Base-by-base conservation (phyloP, 2,797 vertebrate species). In the Cyclopterus lumpus region DNA sequence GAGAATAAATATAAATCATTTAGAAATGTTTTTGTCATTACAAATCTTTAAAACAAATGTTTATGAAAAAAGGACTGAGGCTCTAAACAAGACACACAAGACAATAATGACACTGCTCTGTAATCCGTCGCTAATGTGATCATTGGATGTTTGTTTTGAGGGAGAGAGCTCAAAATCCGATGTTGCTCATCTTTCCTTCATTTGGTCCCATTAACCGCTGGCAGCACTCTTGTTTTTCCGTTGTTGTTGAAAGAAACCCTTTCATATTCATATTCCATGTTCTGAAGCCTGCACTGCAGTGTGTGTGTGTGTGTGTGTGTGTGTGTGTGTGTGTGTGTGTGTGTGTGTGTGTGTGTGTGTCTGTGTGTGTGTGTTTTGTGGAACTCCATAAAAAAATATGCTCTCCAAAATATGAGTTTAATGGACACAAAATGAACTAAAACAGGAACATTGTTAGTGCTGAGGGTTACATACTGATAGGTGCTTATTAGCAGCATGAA, bases 101-200 rank as follows among this genome's bases (percentile, higher is more conserved):
- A 89, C 86, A 90, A 86, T 92, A 90, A 91, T 88, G 89, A 90
- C 71, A 86, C 77, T 83, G 77, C 71, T 79, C 79, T 81, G 82
- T 85, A 82, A 90, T 89, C 86, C 87, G 67, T 82, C 34, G 24
- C 84, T 91, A 90, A 86, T 92, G 88, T 74, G 88, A 91, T 90
- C 86, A 86, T 90, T 90, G 86, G 85, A 90, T 92, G 92, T 93
- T 93, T 93, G 91, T 93, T 92, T 92, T 91, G 88, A 91, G 87
- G 83, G 53, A 84, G 80, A 83, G 79, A 86, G 82, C 88, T 90
- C 81, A 73, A 86, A 92, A 89, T 89, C 86, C 74, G 15, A 90
- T 90, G 90, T 88, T 90, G 88, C 84, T 92, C 90, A 83, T 86
- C 87, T 91, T 88, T 90, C 81, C 91, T 88, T 92, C 88, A 93